Evolutionary conservation across 2,113 vertebrate species (phyloP).

Genomic region (Gasterosteus aculeatus): DNA sequence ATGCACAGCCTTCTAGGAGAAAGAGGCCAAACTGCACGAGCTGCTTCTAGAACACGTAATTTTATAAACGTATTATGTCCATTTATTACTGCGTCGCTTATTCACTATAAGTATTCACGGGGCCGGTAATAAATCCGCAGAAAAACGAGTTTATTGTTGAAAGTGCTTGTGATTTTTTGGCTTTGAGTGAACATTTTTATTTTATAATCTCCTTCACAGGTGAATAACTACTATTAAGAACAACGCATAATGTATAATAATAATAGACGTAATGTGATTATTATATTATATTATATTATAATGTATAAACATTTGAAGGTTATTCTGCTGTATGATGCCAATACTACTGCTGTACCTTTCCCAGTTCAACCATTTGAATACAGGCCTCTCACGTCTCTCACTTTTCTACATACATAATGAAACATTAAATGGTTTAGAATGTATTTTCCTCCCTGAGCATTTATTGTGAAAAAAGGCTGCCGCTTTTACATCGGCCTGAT

Average conservation of each 20-base stretch:
- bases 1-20: constrained; percentile 65
- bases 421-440: background rate
- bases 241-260: background rate
- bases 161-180: background rate
- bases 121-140: constrained; percentile 75
- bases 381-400: background rate
- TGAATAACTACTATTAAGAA: background rate
- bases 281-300: background rate
- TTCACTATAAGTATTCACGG: constrained; percentile 61
- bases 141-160: constrained; percentile 76
- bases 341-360: background rate
- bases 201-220: background rate
- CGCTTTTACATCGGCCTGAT: background rate
- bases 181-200: background rate
- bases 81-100: background rate
- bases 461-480: background rate
- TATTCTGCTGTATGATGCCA: background rate
- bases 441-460: background rate
- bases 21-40: constrained; percentile 13
- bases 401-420: background rate
- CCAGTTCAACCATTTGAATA: background rate
- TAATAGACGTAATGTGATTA: background rate
- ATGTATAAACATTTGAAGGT: background rate
- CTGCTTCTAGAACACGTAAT: background rate
- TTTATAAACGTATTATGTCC: background rate